Evolutionary conservation across 2,113 vertebrate genomes (phyloP).

Genomic region (Apaloderma vittatum): DNA sequence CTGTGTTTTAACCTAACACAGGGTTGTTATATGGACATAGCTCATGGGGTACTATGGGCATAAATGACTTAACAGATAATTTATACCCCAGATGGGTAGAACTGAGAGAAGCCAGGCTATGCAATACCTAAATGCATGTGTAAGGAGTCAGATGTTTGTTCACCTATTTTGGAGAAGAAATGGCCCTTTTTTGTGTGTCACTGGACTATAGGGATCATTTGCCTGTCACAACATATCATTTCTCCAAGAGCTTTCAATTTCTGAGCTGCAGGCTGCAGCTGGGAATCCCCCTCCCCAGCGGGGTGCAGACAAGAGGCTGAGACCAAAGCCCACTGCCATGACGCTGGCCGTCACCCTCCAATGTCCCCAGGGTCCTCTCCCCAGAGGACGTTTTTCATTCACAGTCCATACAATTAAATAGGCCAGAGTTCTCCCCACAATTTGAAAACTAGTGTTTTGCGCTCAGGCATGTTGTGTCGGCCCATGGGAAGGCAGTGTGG

Average conservation of each 20-base stretch:
- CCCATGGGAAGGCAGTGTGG: background rate
- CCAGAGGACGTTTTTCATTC: background rate
- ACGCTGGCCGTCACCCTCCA: background rate
- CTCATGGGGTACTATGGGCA: background rate
- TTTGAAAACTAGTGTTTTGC: background rate
- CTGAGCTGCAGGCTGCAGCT: background rate
- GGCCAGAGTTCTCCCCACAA: background rate
- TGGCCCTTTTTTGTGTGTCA: background rate
- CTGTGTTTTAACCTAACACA: background rate
- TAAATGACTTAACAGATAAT: background rate
- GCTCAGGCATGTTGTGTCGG: accelerated
- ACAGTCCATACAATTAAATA: background rate
- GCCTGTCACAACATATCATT: background rate
- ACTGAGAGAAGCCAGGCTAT: background rate
- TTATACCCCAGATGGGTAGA: background rate
- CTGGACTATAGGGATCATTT: background rate
- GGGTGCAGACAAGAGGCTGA: background rate
- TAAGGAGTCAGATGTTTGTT: background rate
- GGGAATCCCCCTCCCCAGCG: accelerated
- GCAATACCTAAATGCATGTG: background rate
- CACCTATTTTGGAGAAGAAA: background rate
- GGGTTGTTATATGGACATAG: background rate
- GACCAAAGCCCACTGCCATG: background rate
- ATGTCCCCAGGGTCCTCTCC: background rate
- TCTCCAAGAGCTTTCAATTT: background rate